Conservation (phyloP, 2,113 vertebrate species). For the Typhlomys cinereus region DNA sequence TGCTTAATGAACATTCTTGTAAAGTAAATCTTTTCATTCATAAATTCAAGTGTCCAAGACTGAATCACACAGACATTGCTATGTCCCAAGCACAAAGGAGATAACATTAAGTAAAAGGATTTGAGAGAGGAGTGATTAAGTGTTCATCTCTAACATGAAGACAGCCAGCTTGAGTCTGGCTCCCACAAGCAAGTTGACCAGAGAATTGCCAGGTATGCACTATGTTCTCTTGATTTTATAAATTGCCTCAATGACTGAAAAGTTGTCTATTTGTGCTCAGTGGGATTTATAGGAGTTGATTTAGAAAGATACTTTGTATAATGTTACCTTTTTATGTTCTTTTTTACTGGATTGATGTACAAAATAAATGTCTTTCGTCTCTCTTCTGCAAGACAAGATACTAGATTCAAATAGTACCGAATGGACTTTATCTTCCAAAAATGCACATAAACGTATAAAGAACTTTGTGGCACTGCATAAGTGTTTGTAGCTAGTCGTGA, state of each 20-base stretch:
- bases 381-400: background rate
- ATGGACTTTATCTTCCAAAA: constrained; percentile 6
- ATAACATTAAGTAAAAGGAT: background rate
- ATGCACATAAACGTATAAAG: constrained; percentile 32
- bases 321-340: background rate
- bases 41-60: background rate
- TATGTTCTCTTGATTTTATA: background rate
- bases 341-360: constrained; percentile 25
- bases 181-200: background rate
- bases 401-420: background rate
- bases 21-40: constrained; percentile 28
- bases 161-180: background rate
- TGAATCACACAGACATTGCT: background rate
- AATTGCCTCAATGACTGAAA: background rate
- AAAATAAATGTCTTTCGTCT: background rate
- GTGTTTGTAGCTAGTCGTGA: background rate
- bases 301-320: background rate
- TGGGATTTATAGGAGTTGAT: constrained; percentile 29
- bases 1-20: background rate
- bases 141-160: background rate
- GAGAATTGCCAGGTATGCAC: background rate
- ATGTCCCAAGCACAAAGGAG: background rate
- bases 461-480: background rate
- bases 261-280: background rate
- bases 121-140: background rate